Evolutionary conservation across 2,888 invertebrate genomes (phyloP), one percentile per base, ranked within the genome.

Genomic region (Cantharis rustica): DNA sequence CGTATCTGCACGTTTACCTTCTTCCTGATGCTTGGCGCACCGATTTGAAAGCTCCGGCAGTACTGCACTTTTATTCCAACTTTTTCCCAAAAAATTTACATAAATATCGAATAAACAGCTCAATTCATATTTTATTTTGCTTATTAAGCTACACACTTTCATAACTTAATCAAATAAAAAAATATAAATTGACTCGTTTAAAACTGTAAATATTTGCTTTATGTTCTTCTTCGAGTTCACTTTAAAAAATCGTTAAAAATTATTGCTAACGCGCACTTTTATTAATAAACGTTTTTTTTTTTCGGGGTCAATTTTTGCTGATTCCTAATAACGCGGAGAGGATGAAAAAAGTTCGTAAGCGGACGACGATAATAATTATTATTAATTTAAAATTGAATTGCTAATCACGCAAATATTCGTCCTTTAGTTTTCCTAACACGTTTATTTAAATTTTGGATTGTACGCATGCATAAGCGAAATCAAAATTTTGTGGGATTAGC

Each of bases 1-100:
- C 83, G 83, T 83, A 80, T 79, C 75, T 77, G 70, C 79, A 79
- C 83, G 82, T 84, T 84, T 84, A 83, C 83, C 76, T 75, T 76
- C 71, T 69, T 76, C 72, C 78, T 75, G 72, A 75, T 77, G 77
- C 75, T 79, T 77, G 72, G 71, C 72, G 72, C 71, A 70, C 70
- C 73, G 78, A 75, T 78, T 78, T 77, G 72, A 73, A 78, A 78
- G 73, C 72, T 75, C 72, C 23, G 23, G 1, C 66, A 62, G 69
- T 61, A 75, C 26, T 72, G 64, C 70, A 68, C 75, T 72, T 69
- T 72, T 72, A 75, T 77, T 75, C 72, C 69, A 72, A 66, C 63
- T 71, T 76, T 73, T 70, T 69, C 75, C 61, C 13, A 23, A 13
- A n/a, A 31, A 31, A 31, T 31, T 31, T 31, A 31, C 31, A 31